phyloP scores from a whole-genome alignment of 2,888 invertebrate genomes.

The Phyto melanocephala region DNA sequence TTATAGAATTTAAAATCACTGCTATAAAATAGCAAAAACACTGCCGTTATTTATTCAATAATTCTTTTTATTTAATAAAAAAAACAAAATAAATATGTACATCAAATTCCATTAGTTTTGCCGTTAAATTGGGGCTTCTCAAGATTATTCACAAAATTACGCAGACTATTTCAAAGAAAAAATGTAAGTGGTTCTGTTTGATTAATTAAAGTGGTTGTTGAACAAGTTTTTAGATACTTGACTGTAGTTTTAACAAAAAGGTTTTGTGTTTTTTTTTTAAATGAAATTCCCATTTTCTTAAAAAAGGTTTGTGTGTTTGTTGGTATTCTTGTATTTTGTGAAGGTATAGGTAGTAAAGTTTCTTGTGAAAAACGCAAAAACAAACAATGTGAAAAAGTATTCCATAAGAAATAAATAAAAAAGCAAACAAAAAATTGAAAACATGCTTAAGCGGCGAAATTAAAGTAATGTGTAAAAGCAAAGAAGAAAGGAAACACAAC shows the following conservation, averaged over 20 bases:
- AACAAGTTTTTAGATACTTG: conserved; percentile 10
- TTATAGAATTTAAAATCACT: no score
- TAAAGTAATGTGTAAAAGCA: conserved; percentile 24
- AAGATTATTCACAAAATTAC: background rate
- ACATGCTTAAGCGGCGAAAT: conserved; percentile 63
- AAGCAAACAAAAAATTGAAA: conserved; percentile 41
- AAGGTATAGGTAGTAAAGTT: conserved; percentile 34
- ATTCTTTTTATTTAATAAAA: background rate
- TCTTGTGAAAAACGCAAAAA: conserved; percentile 8
- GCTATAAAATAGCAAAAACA: background rate
- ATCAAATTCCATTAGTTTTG: background rate
- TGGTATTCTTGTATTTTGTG: conserved; percentile 12
- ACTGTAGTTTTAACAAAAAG: no score
- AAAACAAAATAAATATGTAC: background rate
- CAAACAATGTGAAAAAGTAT: conserved; percentile 26
- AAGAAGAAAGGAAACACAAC: conserved; percentile 14
- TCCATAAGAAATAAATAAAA: background rate
- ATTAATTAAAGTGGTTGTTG: background rate
- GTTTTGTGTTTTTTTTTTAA: no score
- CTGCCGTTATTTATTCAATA: conserved; percentile 40
- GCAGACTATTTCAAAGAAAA: background rate
- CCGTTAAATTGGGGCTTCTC: background rate
- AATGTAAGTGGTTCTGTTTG: conserved; percentile 22
- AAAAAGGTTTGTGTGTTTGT: background rate
- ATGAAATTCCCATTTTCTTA: no score